Percentiles rank a stretch among this genome's conserved stretches.
These are phyloP conservation scores for Ailuropoda melanoleuca DNA, from an alignment of 2,113 vertebrate genomes.

Conservation along the genomic window DNA sequence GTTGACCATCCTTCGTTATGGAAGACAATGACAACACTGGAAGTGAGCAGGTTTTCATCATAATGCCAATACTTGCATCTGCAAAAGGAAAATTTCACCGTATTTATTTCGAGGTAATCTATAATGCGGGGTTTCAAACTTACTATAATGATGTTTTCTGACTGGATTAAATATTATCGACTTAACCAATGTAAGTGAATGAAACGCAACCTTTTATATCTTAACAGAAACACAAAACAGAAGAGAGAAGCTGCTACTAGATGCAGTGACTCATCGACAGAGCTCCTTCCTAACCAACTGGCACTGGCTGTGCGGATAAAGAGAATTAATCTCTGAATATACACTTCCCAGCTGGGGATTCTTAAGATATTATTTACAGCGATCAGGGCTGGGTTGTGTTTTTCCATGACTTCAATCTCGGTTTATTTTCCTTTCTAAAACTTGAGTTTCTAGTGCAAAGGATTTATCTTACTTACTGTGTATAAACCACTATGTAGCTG, in stretches of 20 bases:
- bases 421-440: conserved; percentile 50
- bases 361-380: neutral
- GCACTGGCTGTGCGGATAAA: neutral
- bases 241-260: neutral
- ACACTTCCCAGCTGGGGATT: neutral
- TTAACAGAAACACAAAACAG: neutral
- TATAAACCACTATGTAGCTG: neutral
- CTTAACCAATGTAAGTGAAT: neutral
- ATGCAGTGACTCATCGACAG: neutral
- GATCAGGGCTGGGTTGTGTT: neutral
- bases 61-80: conserved; percentile 92
- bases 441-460: neutral
- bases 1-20: conserved; percentile 92
- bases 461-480: conserved; percentile 10
- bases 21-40: conserved; percentile 90
- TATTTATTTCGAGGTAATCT: neutral
- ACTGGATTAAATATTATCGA: neutral
- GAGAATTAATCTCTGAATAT: neutral
- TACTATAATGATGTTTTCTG: conserved; percentile 1
- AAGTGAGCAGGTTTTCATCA: conserved; percentile 88
- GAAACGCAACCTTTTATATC: neutral
- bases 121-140: neutral
- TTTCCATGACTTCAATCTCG: neutral
- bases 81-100: conserved; percentile 66
- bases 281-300: neutral